Conservation (phyloP, 2,888 invertebrate species). For the Aspidiotus destructor region DNA sequence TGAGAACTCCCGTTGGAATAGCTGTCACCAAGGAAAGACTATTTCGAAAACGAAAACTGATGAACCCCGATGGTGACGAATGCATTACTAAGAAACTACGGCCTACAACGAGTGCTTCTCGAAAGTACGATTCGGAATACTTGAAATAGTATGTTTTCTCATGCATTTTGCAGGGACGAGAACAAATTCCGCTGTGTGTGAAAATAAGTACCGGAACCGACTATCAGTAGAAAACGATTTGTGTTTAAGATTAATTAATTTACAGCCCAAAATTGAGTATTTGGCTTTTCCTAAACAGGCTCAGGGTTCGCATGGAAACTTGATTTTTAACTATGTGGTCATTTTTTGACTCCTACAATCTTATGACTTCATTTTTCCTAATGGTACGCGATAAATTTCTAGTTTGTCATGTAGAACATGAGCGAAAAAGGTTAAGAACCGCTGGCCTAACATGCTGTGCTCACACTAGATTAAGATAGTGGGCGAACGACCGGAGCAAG, state of each 20-base stretch:
- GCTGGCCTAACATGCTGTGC: not conserved
- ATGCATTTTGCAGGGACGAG: not conserved
- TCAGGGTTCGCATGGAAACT: not conserved
- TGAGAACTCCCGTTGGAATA: no score
- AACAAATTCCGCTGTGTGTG: constrained; percentile 1
- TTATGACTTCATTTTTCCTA: no score
- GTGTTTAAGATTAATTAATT: not conserved
- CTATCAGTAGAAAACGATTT: not conserved
- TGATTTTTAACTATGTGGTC: not conserved
- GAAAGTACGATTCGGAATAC: not conserved
- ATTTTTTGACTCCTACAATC: not conserved
- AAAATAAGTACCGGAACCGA: constrained; percentile 2
- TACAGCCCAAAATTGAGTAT: not conserved
- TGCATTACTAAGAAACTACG: not conserved
- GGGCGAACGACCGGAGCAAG: no score
- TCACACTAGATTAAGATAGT: no score
- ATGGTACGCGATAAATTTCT: not conserved
- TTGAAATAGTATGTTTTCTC: not conserved
- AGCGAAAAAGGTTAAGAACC: constrained; percentile 2
- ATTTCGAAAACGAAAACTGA: no score
- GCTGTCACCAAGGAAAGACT: no score
- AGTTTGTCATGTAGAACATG: not conserved
- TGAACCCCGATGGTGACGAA: not conserved
- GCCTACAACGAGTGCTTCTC: not conserved
- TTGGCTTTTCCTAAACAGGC: not conserved